Evolutionary conservation across 2,797 vertebrate genomes (phyloP), one percentile per base, ranked within the genome.

Genomic region (Distichodus sexfasciatus): DNA sequence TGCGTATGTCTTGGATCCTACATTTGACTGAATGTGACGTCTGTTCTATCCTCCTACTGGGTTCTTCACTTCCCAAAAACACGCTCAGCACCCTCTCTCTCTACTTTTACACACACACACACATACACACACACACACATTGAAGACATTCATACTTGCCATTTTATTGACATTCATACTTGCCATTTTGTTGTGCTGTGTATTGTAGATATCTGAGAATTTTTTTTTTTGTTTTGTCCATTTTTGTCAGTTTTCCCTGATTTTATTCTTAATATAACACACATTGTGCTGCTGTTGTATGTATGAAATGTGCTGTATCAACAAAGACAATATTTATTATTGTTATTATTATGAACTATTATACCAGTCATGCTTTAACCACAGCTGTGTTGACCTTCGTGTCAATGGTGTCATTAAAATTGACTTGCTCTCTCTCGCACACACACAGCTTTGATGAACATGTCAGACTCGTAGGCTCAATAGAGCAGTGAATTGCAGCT

Each of bases 311-410:
- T n/a, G n/a, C n/a, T n/a, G n/a, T n/a, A n/a, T n/a, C n/a, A n/a
- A n/a, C n/a, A n/a, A n/a, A n/a, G n/a, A n/a, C n/a, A n/a, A n/a
- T n/a, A n/a, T n/a, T n/a, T n/a, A n/a, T n/a, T n/a, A n/a, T n/a
- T n/a, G n/a, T n/a, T n/a, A 84, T 64, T 72, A 85, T 87, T 72
- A 77, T 77, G n/a, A 62, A 80, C 65, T 53, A 73, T 76, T 81
- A 74, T 48, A 15, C 46, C 59, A 83, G 90, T 87, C 50, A 17
- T 67, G 77, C 78, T 81, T 83, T 73, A 78, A 70, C 62, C 78
- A 26, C 84, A 88, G 85, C 86, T 90, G 87, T 90, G 89, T 88
- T 89, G 82, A 86, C 77, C 55, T 84, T 85, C 74, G 79, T 84
- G 84, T 87, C 86, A 85, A 54, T 79, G 40, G 36, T 29, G 75